Conservation (phyloP, 2,888 invertebrate genomes). For the Campoplex nolae region DNA sequence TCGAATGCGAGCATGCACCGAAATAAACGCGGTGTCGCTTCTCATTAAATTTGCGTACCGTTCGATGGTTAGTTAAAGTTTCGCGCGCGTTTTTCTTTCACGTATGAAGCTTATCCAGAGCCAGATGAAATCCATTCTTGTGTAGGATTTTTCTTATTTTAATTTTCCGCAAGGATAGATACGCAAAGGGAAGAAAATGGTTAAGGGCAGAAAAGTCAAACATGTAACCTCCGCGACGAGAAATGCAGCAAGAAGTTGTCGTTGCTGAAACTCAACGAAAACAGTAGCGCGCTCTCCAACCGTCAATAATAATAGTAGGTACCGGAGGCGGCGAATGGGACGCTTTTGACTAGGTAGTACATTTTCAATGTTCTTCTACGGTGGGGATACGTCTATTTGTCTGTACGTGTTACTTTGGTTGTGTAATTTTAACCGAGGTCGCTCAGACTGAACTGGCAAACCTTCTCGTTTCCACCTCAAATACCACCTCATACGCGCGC, state of each 20-base stretch:
- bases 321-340: conserved; percentile 21
- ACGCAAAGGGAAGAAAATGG: conserved; percentile 42
- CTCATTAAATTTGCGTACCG: conserved; percentile 1
- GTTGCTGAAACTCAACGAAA: conserved; percentile 68
- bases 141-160: too few species aligned
- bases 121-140: too few species aligned
- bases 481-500: conserved; percentile 2
- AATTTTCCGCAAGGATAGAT: conserved; percentile 18
- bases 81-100: background rate
- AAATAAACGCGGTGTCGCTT: conserved; percentile 33
- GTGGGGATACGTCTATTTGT: conserved; percentile 30
- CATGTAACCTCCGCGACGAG: conserved; percentile 13
- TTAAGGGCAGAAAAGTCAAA: conserved; percentile 54
- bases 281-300: conserved; percentile 33
- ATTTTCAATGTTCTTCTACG: conserved; percentile 7
- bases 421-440: conserved; percentile 28
- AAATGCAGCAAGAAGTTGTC: conserved; percentile 55
- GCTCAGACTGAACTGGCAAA: conserved; percentile 40
- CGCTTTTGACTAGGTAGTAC: conserved; percentile 26
- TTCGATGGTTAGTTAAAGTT: conserved; percentile 34
- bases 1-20: background rate
- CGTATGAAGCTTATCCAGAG: background rate
- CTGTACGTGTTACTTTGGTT: conserved; percentile 33
- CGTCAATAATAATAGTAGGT: conserved; percentile 30
- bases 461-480: conserved; percentile 26